Evolutionary conservation across 2,797 vertebrate species (phyloP).

Genomic region (Mormyrus hasselquistii): DNA sequence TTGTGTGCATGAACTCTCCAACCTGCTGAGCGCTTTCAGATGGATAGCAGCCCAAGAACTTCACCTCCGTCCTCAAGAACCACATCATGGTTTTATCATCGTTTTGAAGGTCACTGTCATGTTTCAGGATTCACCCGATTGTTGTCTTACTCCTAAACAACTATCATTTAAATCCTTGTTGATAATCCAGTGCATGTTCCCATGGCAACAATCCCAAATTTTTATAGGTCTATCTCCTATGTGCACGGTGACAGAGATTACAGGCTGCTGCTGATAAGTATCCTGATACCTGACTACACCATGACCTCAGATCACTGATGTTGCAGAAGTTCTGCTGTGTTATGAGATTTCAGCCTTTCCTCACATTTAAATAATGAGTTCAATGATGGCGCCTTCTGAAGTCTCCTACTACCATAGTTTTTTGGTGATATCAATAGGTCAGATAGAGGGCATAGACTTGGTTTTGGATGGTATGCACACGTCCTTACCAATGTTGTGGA

Average conservation of each 20-base stretch:
- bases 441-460: neutral
- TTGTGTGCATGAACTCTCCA: neutral
- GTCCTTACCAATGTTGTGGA: neutral
- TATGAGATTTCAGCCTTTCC: neutral
- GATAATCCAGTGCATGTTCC: neutral
- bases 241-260: neutral
- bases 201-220: neutral
- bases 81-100: neutral
- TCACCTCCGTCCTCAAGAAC: neutral
- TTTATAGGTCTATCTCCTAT: neutral
- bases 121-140: neutral
- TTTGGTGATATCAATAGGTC: neutral
- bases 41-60: neutral
- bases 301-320: neutral
- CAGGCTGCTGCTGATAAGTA: neutral
- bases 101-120: neutral
- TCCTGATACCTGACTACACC: slow-evolving; percentile 5
- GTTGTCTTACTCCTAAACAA: neutral
- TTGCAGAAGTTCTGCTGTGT: neutral
- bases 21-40: neutral
- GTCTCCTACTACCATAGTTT: neutral
- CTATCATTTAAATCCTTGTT: neutral
- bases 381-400: neutral
- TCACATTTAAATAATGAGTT: neutral
- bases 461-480: neutral